Percentiles rank a stretch among this genome's conserved stretches.
Evolutionary conservation across 1,140 invertebrate genomes (phyloP).

Genomic region (Polyergus mexicanus): DNA sequence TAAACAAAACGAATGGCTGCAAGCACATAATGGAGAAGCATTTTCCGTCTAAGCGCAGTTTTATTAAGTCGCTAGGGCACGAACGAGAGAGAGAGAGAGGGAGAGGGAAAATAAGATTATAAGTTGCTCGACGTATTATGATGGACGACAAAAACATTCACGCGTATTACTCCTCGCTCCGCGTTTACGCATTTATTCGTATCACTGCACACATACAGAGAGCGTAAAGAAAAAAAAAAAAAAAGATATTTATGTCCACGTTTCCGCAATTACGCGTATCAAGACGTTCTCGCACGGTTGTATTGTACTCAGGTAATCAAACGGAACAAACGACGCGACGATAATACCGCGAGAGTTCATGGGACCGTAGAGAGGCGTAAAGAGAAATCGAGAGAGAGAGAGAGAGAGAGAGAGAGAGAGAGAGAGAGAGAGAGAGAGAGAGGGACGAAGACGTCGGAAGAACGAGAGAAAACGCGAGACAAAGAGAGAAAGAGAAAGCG

Average conservation of each 20-base stretch:
- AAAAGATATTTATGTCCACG: slow-evolving; percentile 21
- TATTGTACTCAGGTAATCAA: slow-evolving; percentile 70
- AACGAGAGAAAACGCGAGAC: not conserved
- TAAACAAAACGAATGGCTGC: slow-evolving; percentile 58
- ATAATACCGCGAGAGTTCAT: slow-evolving; percentile 56
- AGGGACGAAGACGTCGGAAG: not conserved
- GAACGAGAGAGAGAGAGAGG: slow-evolving; percentile 47
- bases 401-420: not conserved
- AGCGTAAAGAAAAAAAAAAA: slow-evolving; percentile 5
- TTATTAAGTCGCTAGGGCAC: slow-evolving; percentile 59
- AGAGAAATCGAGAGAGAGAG: not conserved
- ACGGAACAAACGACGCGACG: slow-evolving; percentile 62
- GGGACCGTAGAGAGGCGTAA: slow-evolving; percentile 12
- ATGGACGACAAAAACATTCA: slow-evolving; percentile 42
- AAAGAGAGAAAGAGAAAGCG: too few relatives aligned
- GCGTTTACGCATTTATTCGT: slow-evolving; percentile 40
- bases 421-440: not conserved
- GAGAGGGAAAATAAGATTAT: slow-evolving; percentile 61
- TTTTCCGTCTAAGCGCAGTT: slow-evolving; percentile 61
- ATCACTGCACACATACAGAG: not conserved
- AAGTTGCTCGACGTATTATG: slow-evolving; percentile 63
- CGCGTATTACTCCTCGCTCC: slow-evolving; percentile 22
- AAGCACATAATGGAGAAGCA: slow-evolving; percentile 61
- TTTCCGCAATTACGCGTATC: slow-evolving; percentile 54
- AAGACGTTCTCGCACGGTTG: slow-evolving; percentile 30